phyloP scores from a whole-genome alignment of 1,140 invertebrate species.

The Acromyrmex heyeri region DNA sequence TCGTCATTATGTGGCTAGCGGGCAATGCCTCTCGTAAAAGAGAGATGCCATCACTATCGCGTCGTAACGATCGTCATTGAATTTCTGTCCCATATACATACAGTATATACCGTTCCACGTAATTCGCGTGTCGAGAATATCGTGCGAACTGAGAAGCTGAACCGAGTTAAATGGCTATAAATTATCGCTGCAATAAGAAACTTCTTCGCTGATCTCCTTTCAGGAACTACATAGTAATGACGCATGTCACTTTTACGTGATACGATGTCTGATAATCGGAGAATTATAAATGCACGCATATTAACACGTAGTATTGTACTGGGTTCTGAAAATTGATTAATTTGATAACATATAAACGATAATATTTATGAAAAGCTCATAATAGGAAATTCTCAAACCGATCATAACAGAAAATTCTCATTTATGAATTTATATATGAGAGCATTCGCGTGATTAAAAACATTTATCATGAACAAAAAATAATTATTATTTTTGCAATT shows the following conservation, averaged over 20 bases:
- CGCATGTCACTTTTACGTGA: slow-evolving; percentile 52
- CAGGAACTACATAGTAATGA: slow-evolving; percentile 53
- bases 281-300: slow-evolving; percentile 28
- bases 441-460: not conserved
- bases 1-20: slow-evolving; percentile 80
- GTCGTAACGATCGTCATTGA: slow-evolving; percentile 68
- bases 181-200: slow-evolving; percentile 65
- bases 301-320: not conserved
- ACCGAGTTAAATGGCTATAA: slow-evolving; percentile 73
- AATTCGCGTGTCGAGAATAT: slow-evolving; percentile 72
- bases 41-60: slow-evolving; percentile 59
- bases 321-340: not conserved
- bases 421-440: not conserved
- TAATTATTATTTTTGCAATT: not conserved
- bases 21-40: slow-evolving; percentile 19
- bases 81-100: slow-evolving; percentile 69
- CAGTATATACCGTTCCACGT: slow-evolving; percentile 68
- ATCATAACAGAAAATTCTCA: not conserved
- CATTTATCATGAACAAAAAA: not conserved
- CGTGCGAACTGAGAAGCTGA: slow-evolving; percentile 62
- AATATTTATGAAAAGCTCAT: too few relatives aligned
- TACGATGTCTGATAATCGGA: slow-evolving; percentile 24
- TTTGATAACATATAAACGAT: too few relatives aligned
- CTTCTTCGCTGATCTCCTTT: slow-evolving; percentile 54
- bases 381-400: too few relatives aligned